These are phyloP conservation scores for Eriocheir sinensis DNA, from an alignment of 1,140 invertebrate genomes.

Conservation along the genomic window DNA sequence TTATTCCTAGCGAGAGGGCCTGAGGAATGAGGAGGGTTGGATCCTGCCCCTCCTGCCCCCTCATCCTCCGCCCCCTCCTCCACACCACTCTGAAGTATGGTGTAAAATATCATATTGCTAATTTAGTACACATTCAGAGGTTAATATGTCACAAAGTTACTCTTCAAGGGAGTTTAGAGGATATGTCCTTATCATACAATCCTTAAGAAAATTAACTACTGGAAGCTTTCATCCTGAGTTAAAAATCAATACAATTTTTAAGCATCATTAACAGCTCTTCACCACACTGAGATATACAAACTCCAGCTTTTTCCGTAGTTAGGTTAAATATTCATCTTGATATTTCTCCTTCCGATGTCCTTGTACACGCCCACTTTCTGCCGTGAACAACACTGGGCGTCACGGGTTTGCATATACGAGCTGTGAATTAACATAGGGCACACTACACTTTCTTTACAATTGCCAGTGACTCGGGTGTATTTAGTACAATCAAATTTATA, in stretches of 20 bases:
- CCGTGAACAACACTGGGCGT: not conserved
- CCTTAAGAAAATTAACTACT: constrained; percentile 64
- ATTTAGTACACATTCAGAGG: constrained; percentile 25
- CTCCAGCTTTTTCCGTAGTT: not conserved
- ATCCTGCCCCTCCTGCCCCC: not conserved
- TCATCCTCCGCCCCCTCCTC: not conserved
- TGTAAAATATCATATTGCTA: constrained; percentile 26
- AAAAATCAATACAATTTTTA: constrained; percentile 65
- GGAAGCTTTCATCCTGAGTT: constrained; percentile 76
- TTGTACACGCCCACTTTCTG: not conserved
- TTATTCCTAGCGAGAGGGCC: constrained; percentile 16
- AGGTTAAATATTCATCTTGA: not conserved
- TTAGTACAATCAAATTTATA: too few species aligned
- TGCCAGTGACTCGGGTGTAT: too few species aligned
- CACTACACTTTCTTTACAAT: not conserved
- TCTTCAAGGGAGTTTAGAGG: constrained; percentile 4
- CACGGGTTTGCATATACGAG: not conserved
- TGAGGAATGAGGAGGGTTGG: not conserved
- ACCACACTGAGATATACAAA: constrained; percentile 30
- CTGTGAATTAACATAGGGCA: too few species aligned
- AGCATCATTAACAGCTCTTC: constrained; percentile 45
- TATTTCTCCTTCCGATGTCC: not conserved
- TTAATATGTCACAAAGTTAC: constrained; percentile 17
- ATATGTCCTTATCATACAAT: constrained; percentile 50
- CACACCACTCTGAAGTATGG: not conserved